Conservation (phyloP, 2,888 invertebrate species). For the Diabrotica balteata region DNA sequence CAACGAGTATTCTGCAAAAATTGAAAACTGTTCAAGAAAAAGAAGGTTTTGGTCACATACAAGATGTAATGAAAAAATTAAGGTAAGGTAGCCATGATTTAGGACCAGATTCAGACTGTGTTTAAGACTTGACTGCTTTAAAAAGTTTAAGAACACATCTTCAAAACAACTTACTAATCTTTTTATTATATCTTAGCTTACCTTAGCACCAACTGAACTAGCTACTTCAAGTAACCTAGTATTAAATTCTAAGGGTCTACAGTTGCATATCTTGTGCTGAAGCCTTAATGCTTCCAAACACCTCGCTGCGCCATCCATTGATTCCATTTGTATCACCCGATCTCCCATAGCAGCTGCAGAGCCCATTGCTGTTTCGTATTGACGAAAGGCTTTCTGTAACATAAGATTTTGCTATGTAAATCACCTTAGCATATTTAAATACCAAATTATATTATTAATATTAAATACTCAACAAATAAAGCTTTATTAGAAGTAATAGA, state of each 20-base stretch:
- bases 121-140: too few relatives aligned
- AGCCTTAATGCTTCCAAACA: constrained; percentile 79
- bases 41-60: too few relatives aligned
- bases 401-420: background rate
- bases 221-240: constrained; percentile 83
- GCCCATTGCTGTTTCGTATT: constrained; percentile 88
- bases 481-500: too few relatives aligned
- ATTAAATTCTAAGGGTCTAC: constrained; percentile 85
- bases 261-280: constrained; percentile 87
- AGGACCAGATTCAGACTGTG: too few relatives aligned
- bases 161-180: background rate
- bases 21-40: too few relatives aligned
- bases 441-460: background rate
- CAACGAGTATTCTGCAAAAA: too few relatives aligned
- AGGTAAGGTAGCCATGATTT: too few relatives aligned
- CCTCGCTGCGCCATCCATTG: constrained; percentile 86
- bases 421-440: background rate
- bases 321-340: constrained; percentile 86
- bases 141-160: too few relatives aligned
- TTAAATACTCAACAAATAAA: too few relatives aligned
- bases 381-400: constrained; percentile 72
- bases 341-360: constrained; percentile 81
- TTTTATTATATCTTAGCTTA: constrained; percentile 51
- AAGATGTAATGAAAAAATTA: too few relatives aligned
- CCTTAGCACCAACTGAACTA: constrained; percentile 86